These are phyloP conservation scores for Oncorhynchus tshawytscha DNA, from an alignment of 2,113 vertebrate species.

Conservation along the genomic window DNA sequence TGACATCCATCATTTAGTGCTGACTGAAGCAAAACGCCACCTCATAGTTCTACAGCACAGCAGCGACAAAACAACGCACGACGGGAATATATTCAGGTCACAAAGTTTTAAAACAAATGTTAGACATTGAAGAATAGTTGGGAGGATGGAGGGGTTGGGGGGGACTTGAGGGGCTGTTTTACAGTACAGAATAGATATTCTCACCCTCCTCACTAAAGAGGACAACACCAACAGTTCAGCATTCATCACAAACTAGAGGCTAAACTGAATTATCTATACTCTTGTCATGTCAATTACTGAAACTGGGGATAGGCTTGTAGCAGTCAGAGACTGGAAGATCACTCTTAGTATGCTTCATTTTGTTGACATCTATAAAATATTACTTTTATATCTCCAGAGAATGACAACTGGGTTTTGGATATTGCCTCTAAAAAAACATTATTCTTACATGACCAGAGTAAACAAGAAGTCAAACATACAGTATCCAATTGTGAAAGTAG, in stretches of 20 bases:
- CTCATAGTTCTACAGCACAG: constrained; percentile 61
- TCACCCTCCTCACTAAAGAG: constrained; percentile 42
- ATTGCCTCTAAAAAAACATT: constrained; percentile 35
- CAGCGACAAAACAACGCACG: constrained; percentile 77
- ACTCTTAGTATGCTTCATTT: constrained; percentile 55
- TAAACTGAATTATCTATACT: constrained; percentile 62
- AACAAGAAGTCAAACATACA: constrained; percentile 45
- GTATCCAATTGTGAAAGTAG: constrained; percentile 15
- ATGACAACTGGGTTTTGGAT: constrained; percentile 48
- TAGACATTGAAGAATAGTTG: background rate
- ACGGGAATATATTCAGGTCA: constrained; percentile 86
- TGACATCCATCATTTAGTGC: constrained; percentile 98
- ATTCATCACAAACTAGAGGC: constrained; percentile 54
- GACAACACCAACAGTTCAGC: constrained; percentile 59
- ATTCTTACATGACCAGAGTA: constrained; percentile 38
- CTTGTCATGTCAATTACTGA: constrained; percentile 67
- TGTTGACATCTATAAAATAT: constrained; percentile 64
- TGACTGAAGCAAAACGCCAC: constrained; percentile 83
- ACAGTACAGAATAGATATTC: constrained; percentile 45
- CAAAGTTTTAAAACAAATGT: constrained; percentile 82
- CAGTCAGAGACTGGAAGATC: constrained; percentile 51
- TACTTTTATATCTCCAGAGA: constrained; percentile 55
- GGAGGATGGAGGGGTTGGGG: background rate
- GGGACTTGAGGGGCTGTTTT: background rate
- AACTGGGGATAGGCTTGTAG: constrained; percentile 52